A percentile compares a stretch with the other conserved stretches of the same genome.
Conservation (phyloP, 2,797 vertebrate species). For the Tokudaia muenninki region DNA sequence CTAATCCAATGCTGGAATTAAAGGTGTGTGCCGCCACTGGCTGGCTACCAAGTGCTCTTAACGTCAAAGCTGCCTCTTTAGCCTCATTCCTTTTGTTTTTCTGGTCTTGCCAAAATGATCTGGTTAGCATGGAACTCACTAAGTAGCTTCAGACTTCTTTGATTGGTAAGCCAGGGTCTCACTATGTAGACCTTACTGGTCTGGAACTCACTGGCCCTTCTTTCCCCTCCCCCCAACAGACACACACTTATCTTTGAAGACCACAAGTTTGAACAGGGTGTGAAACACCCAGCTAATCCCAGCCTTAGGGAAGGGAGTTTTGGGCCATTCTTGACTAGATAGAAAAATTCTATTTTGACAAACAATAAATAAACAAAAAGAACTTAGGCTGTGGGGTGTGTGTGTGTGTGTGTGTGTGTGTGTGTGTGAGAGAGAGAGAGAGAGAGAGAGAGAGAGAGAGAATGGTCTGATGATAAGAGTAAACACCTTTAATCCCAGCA, state of each 20-base stretch:
- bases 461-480: neutral
- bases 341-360: neutral
- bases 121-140: neutral
- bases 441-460: too few relatives aligned
- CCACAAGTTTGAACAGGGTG: neutral
- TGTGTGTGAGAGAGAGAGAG: neutral
- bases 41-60: neutral
- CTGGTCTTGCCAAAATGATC: neutral
- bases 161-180: neutral
- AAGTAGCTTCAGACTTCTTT: neutral
- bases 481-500: neutral
- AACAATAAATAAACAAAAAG: neutral
- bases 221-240: neutral
- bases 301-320: neutral
- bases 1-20: neutral
- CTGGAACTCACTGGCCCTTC: neutral
- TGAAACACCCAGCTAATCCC: neutral
- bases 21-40: neutral
- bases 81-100: neutral
- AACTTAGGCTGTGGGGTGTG: neutral
- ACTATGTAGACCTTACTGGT: neutral
- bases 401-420: neutral
- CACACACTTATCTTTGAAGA: neutral
- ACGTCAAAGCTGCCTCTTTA: neutral
- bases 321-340: neutral